Evolutionary conservation across 1,140 invertebrate species (phyloP).

Genomic region (Brevipalpus yothersi): DNA sequence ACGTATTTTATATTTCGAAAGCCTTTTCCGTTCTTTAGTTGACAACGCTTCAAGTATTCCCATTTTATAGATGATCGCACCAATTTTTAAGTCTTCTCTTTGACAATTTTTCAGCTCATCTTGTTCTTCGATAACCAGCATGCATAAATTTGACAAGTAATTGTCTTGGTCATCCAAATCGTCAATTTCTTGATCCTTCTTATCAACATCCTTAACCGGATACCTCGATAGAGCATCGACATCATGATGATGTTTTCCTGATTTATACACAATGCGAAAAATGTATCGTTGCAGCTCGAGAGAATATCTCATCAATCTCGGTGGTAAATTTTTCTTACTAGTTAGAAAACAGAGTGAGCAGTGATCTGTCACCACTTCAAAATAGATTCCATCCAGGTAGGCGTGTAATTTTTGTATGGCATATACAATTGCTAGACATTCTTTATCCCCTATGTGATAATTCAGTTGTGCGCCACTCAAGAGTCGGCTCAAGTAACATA

Average conservation of each 20-base stretch:
- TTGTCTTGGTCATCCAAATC: no score
- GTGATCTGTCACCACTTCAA: conserved; percentile 27
- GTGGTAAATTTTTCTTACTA: conserved; percentile 19
- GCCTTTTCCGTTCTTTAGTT: background rate
- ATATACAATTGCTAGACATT: no score
- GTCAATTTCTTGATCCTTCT: background rate
- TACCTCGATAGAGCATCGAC: background rate
- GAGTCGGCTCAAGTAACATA: conserved; percentile 1
- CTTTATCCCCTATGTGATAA: no score
- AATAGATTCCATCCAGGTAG: no score
- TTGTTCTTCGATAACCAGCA: background rate
- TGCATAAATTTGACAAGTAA: no score
- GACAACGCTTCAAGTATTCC: no score
- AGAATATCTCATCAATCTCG: conserved; percentile 23
- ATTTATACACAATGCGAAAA: conserved; percentile 20
- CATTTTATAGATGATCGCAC: no score
- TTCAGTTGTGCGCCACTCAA: conserved; percentile 26
- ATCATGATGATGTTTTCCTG: conserved; percentile 3
- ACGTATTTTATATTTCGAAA: background rate
- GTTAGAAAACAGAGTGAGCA: conserved; percentile 22
- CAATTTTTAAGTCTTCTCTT: no score
- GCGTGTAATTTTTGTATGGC: no score
- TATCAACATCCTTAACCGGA: background rate
- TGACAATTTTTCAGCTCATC: background rate
- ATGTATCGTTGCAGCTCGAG: conserved; percentile 24